Conservation (phyloP, 2,113 vertebrate genomes). For the Anhinga rufa region DNA sequence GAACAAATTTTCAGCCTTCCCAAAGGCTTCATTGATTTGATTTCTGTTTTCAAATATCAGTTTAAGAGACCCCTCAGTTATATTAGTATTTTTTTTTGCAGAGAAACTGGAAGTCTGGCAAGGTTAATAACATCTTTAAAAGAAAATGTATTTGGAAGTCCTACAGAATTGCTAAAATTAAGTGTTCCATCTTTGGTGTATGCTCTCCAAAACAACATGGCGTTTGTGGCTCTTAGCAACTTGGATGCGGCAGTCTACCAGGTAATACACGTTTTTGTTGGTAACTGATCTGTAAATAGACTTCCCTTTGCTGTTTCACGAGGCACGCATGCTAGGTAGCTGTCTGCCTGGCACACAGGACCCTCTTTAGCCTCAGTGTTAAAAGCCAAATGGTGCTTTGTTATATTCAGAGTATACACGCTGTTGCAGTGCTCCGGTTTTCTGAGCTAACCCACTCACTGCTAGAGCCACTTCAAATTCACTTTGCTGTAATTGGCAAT, state of each 20-base stretch:
- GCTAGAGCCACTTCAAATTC: not conserved
- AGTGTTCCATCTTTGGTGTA: slow-evolving; percentile 93
- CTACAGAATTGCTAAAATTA: slow-evolving; percentile 88
- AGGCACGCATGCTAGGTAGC: fast-evolving
- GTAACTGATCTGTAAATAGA: not conserved
- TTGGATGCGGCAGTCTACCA: slow-evolving; percentile 97
- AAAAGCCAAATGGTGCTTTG: not conserved
- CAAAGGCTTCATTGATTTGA: not conserved
- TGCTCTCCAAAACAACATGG: slow-evolving; percentile 97
- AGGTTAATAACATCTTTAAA: slow-evolving; percentile 75
- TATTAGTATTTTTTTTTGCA: slow-evolving; percentile 53
- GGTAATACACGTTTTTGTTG: slow-evolving; percentile 64
- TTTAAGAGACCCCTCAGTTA: not conserved
- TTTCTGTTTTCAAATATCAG: not conserved
- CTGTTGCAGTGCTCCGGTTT: not conserved
- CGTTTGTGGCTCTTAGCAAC: slow-evolving; percentile 93
- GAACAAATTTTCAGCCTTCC: not conserved
- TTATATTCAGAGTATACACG: not conserved
- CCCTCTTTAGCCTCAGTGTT: not conserved
- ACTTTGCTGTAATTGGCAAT: not conserved
- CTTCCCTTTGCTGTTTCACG: not conserved
- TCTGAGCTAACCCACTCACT: not conserved
- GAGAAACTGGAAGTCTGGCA: slow-evolving; percentile 82
- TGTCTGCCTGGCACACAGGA: not conserved
- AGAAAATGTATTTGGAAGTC: slow-evolving; percentile 84